phyloP scores from a whole-genome alignment of 2,888 invertebrate genomes.

The Brachycybe producta region DNA sequence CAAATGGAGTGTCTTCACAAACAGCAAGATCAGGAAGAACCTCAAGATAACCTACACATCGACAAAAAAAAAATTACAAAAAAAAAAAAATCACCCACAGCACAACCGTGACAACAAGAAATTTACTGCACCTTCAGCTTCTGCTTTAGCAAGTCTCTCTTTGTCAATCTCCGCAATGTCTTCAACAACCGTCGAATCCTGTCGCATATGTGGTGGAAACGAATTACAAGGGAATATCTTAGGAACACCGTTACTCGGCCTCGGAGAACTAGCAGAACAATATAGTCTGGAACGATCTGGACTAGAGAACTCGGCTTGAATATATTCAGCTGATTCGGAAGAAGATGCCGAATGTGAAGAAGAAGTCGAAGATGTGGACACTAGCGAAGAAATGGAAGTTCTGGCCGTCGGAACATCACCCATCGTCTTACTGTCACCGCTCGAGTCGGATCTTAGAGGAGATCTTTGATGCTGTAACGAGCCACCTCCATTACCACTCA shows the following conservation, averaged over 20 bases:
- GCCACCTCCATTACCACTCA: background rate
- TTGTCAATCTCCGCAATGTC: background rate
- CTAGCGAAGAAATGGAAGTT: slow-evolving; percentile 5
- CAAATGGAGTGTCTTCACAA: too few relatives aligned
- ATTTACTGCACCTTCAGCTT: slow-evolving; percentile 1
- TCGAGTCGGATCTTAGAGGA: slow-evolving; percentile 3
- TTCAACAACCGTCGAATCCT: background rate
- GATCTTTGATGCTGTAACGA: slow-evolving; percentile 1
- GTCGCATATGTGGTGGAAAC: background rate
- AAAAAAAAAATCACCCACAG: background rate
- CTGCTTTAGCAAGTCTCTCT: slow-evolving; percentile 2
- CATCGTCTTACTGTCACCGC: slow-evolving; percentile 4
- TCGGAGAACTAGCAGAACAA: background rate
- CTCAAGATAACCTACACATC: slow-evolving; percentile 18
- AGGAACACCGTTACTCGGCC: background rate
- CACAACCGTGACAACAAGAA: too few relatives aligned
- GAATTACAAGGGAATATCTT: background rate
- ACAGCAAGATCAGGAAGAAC: slow-evolving; percentile 15
- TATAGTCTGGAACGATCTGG: background rate
- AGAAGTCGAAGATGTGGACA: slow-evolving; percentile 6
- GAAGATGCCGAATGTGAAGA: slow-evolving; percentile 6
- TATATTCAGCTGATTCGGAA: slow-evolving; percentile 9
- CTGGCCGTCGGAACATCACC: slow-evolving; percentile 1
- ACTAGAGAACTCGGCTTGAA: slow-evolving; percentile 6
- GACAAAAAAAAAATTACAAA: slow-evolving; percentile 3